These are phyloP conservation scores for Xenopus borealis DNA, from an alignment of 2,113 vertebrate species.

Conservation along the genomic window DNA sequence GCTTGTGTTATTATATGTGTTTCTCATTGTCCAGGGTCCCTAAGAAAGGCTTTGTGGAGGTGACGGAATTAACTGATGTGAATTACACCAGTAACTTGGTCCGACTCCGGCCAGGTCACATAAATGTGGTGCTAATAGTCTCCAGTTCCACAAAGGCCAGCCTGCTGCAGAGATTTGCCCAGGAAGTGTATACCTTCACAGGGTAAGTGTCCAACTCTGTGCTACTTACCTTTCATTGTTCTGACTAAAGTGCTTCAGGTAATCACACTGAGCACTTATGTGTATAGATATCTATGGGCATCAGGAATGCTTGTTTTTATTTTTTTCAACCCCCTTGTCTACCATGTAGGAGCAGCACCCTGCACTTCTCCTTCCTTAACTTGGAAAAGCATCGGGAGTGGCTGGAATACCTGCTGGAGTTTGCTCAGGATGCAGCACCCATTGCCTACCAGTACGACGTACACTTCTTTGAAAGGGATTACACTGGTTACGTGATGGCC, in stretches of 20 bases:
- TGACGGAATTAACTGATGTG: slow-evolving; percentile 90
- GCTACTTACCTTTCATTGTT: too few relatives aligned
- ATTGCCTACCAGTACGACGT: slow-evolving; percentile 80
- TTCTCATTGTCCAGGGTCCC: slow-evolving; percentile 69
- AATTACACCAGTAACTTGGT: slow-evolving; percentile 94
- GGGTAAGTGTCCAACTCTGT: slow-evolving; percentile 65
- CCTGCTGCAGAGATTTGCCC: slow-evolving; percentile 92
- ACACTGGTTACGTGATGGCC: slow-evolving; percentile 89
- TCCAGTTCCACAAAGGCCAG: slow-evolving; percentile 83
- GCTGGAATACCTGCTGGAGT: slow-evolving; percentile 85
- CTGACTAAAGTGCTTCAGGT: too few relatives aligned
- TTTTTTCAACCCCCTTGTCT: neutral
- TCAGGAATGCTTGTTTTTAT: too few relatives aligned
- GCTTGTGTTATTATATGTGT: too few relatives aligned
- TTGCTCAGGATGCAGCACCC: slow-evolving; percentile 78
- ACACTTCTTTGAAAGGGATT: slow-evolving; percentile 78
- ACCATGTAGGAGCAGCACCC: slow-evolving; percentile 77
- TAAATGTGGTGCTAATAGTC: slow-evolving; percentile 95
- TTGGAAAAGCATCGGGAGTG: slow-evolving; percentile 90
- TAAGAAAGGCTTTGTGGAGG: slow-evolving; percentile 92
- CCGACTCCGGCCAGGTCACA: slow-evolving; percentile 88
- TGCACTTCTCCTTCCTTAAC: slow-evolving; percentile 96
- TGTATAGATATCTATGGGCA: too few relatives aligned
- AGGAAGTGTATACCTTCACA: slow-evolving; percentile 93
- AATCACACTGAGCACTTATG: too few relatives aligned